Conservation (phyloP, 2,888 invertebrate species). For the Drosophila prostipennis region DNA sequence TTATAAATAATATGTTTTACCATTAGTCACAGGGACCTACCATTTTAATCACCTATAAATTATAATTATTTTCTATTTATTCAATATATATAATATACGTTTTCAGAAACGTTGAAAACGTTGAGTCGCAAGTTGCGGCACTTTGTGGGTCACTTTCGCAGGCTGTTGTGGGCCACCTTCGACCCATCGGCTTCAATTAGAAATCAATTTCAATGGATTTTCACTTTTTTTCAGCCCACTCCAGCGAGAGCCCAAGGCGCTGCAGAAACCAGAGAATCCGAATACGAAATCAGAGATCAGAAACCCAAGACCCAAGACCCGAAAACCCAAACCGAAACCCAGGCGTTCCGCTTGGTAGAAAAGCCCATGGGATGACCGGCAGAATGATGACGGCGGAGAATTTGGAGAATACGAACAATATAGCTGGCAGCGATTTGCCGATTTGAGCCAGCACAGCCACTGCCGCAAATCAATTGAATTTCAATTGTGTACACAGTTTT, state of each 20-base stretch:
- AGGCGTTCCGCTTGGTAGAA: conserved; percentile 24
- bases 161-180: conserved; percentile 24
- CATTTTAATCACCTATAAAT: no score
- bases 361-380: conserved; percentile 62
- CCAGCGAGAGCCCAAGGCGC: conserved; percentile 2
- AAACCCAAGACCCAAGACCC: not conserved
- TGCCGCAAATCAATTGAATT: conserved; percentile 50
- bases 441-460: not conserved
- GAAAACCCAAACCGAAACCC: not conserved
- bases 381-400: conserved; percentile 65
- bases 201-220: conserved; percentile 57
- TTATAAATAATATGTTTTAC: no score
- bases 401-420: conserved; percentile 56
- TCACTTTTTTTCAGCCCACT: conserved; percentile 53
- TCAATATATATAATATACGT: no score
- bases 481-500: conserved; percentile 56
- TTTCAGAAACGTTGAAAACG: not conserved
- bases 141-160: conserved; percentile 30
- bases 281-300: not conserved
- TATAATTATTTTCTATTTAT: no score
- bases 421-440: conserved; percentile 68
- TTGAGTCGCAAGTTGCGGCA: not conserved
- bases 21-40: no score
- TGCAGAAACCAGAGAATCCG: not conserved
- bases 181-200: conserved; percentile 42